Conservation (phyloP, 2,113 vertebrate species). For the Ceuthmochares aereus region DNA sequence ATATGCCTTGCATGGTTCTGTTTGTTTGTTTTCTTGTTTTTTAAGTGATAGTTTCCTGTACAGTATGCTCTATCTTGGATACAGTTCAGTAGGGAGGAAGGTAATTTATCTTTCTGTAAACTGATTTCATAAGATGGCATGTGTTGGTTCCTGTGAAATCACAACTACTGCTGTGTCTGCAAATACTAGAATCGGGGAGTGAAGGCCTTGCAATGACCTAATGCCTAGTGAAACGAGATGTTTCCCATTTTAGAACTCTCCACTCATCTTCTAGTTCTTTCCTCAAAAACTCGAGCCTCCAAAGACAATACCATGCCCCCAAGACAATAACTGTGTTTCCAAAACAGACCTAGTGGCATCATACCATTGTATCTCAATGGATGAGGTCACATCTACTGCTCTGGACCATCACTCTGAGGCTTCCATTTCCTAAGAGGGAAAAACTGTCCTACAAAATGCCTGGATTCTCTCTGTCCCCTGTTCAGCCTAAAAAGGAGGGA, state of each 20-base stretch:
- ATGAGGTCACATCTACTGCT: neutral
- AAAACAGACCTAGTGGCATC: accelerated
- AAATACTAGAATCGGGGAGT: neutral
- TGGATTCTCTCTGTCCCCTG: neutral
- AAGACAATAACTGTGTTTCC: neutral
- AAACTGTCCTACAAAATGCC: neutral
- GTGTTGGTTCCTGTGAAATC: neutral
- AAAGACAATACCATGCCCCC: neutral
- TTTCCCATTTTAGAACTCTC: neutral
- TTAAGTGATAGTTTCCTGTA: neutral
- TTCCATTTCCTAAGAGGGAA: neutral
- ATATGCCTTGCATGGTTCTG: neutral
- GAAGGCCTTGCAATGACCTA: neutral
- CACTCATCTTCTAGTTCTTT: neutral
- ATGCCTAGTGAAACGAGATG: neutral
- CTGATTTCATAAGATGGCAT: neutral
- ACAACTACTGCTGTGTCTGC: slow-evolving; percentile 15
- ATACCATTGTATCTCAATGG: accelerated
- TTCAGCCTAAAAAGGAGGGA: neutral
- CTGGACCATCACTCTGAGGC: neutral
- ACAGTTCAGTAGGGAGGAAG: neutral
- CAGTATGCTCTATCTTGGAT: slow-evolving; percentile 9
- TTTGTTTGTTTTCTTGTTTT: neutral
- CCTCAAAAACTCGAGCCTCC: neutral
- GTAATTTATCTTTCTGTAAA: slow-evolving; percentile 3